Evolutionary conservation across 2,888 invertebrate genomes (phyloP), one percentile per base, ranked within the genome.

Genomic region (Carterocephalus palaemon): DNA sequence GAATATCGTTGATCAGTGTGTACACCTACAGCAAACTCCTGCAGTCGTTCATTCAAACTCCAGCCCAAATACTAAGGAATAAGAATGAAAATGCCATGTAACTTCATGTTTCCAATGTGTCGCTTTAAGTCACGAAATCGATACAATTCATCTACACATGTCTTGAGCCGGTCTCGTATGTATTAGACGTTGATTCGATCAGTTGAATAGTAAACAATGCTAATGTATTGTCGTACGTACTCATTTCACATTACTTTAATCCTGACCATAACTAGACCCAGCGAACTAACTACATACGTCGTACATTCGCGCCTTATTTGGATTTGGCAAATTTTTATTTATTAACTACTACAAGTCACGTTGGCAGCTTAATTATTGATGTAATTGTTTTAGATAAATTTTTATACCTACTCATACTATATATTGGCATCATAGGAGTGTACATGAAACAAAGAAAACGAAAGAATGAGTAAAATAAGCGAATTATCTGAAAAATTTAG

Each of bases 361-460:
- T 16, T 20, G 28, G 34, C 24, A 19, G 17, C 17, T 39, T 38
- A 39, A 38, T 19, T 26, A 34, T 39, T 17, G 34, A 34, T 28
- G 36, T 2, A 19, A 32, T 22, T 28, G 36, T 29, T 12, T 47
- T 48, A 39, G 42, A 52, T 51, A 53, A 53, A 45, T 22, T 43
- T 58, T 57, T 52, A 76, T 82, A 81, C 80, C 69, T 83, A 81
- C 81, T 82, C 70, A 83, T 76, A 80, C 83, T 83, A 79, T 36
- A 12, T 36, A 55, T 69, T 74, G 75, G 69, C 77, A 67, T 78
- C 81, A 79, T 67, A 56, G 59, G 59, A 67, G 66, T 68, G 80
- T 84, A 84, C 83, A 84, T 84, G 84, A 80, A 84, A 84, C 84
- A 84, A 82, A 82, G 51, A n/a, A n/a, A n/a, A n/a, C n/a, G n/a